Percentiles rank a stretch among this genome's conserved stretches.
phyloP scores from a whole-genome alignment of 2,888 invertebrate species.

The Unio pictorum region DNA sequence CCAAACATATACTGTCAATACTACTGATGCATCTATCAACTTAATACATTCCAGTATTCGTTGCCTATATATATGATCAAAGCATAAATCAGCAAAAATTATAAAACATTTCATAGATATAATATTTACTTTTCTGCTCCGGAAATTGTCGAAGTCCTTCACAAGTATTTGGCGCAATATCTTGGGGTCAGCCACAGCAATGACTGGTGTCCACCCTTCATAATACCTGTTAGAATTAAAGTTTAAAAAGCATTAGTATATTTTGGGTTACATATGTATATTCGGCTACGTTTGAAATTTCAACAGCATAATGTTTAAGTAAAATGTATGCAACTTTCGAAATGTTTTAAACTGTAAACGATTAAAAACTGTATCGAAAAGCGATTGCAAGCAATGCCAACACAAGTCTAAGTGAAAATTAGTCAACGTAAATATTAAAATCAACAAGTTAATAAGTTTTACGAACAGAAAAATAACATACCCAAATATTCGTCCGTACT shows the following conservation, averaged over 20 bases:
- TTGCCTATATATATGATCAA: too few species aligned
- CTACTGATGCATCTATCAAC: neutral
- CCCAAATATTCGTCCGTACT: conserved; percentile 59
- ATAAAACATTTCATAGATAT: too few species aligned
- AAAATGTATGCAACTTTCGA: neutral
- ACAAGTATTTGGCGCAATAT: conserved; percentile 70
- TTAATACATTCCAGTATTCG: too few species aligned
- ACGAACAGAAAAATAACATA: conserved; percentile 14
- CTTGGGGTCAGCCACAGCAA: conserved; percentile 69
- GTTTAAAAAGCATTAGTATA: neutral
- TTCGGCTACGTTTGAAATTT: too few species aligned
- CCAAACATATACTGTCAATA: neutral
- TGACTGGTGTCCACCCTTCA: conserved; percentile 65
- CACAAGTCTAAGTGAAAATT: too few species aligned
- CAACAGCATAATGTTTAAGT: neutral
- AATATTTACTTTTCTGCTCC: conserved; percentile 64
- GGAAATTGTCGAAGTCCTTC: conserved; percentile 70
- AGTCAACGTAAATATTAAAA: too few species aligned
- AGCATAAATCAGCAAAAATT: too few species aligned
- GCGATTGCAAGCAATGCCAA: too few species aligned
- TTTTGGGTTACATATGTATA: too few species aligned
- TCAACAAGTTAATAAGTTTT: neutral
- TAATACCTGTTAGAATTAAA: conserved; percentile 50
- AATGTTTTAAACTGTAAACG: neutral
- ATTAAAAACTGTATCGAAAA: too few species aligned